These are phyloP conservation scores for Piliocolobus tephrosceles DNA, from an alignment of 2,113 vertebrate species.

Conservation along the genomic window DNA sequence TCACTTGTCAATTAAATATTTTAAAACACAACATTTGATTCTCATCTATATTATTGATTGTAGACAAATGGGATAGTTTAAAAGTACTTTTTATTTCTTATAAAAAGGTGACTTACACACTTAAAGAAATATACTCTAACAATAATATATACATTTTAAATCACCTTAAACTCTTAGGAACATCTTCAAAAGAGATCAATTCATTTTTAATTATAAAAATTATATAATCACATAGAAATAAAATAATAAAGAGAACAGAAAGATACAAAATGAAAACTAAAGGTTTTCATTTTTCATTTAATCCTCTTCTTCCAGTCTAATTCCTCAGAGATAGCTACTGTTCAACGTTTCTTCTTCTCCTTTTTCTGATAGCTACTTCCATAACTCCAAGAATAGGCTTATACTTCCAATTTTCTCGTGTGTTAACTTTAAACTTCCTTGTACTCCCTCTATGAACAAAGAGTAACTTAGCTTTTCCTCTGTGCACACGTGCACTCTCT, in stretches of 20 bases:
- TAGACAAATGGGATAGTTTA: background rate
- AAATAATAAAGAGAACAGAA: background rate
- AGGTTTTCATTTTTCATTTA: background rate
- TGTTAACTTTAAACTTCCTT: background rate
- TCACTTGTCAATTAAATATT: background rate
- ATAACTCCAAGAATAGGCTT: background rate
- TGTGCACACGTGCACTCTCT: too few relatives aligned
- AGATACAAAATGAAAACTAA: background rate
- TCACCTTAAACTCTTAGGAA: background rate
- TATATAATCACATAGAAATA: background rate
- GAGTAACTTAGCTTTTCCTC: background rate
- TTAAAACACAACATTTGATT: background rate
- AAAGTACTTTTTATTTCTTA: background rate
- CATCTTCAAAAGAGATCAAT: background rate
- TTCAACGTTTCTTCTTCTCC: background rate
- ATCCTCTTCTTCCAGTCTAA: background rate
- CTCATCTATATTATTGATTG: background rate
- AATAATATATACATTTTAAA: background rate
- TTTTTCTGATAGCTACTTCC: background rate
- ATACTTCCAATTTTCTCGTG: background rate
- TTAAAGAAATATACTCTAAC: slow-evolving; percentile 1
- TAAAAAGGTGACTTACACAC: background rate
- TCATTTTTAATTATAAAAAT: background rate
- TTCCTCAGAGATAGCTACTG: background rate
- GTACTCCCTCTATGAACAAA: background rate